Evolutionary conservation across 1,140 invertebrate genomes (phyloP).

Genomic region (Neodiprion pinetum): DNA sequence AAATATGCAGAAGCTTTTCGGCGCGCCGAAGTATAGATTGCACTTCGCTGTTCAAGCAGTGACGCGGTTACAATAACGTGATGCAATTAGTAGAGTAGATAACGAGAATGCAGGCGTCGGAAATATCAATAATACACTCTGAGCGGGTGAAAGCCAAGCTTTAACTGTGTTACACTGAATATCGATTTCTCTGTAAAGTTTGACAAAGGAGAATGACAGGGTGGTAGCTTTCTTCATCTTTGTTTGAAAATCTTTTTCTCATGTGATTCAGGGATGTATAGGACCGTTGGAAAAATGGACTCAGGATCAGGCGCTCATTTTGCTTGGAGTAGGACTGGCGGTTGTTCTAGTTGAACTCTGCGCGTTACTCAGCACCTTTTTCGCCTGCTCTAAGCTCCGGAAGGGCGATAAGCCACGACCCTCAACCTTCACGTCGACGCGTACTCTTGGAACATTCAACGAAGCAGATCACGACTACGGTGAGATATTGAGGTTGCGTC

Average conservation of each 20-base stretch:
- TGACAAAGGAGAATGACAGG: too few species aligned
- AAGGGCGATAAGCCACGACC: constrained; percentile 38
- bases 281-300: constrained; percentile 78
- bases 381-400: constrained; percentile 69
- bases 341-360: constrained; percentile 74
- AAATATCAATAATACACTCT: constrained; percentile 8
- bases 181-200: too few species aligned
- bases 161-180: too few species aligned
- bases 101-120: constrained; percentile 1
- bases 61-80: neutral
- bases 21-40: too few species aligned
- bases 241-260: too few species aligned
- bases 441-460: constrained; percentile 52
- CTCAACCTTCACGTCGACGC: constrained; percentile 55
- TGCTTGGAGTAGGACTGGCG: constrained; percentile 71
- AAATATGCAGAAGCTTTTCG: too few species aligned
- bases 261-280: constrained; percentile 71
- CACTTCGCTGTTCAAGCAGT: neutral
- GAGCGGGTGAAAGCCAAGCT: too few species aligned
- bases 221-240: too few species aligned
- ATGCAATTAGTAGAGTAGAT: constrained; percentile 11
- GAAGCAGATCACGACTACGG: constrained; percentile 55
- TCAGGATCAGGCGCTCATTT: constrained; percentile 75
- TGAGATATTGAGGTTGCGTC: constrained; percentile 26
- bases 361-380: constrained; percentile 72